A percentile compares a stretch with the other conserved stretches of the same genome.
Conservation (phyloP, 2,113 vertebrate species). For the Butorides virescens region DNA sequence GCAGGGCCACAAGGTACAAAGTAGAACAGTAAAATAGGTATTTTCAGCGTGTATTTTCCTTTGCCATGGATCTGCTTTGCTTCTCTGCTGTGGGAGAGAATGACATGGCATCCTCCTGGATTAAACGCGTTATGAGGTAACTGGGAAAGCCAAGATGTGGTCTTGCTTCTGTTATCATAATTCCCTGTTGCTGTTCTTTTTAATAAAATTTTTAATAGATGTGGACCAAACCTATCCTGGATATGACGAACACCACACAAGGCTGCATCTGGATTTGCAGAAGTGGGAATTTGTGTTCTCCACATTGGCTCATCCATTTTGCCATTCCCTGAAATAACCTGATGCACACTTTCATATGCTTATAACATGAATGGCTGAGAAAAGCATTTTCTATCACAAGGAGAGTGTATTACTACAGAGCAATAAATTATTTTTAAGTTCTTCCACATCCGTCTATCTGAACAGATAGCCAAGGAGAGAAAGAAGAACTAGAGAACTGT, state of each 20-base stretch:
- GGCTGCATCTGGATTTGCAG: not conserved
- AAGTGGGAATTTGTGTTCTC: not conserved
- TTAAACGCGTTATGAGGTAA: rapidly evolving
- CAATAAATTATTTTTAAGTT: not conserved
- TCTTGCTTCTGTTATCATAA: not conserved
- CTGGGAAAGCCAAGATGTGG: not conserved
- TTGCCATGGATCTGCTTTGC: not conserved
- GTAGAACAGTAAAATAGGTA: not conserved
- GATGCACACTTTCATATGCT: not conserved
- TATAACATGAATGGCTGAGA: not conserved
- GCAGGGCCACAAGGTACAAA: slow-evolving; percentile 6
- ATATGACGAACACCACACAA: not conserved
- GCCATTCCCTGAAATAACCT: not conserved
- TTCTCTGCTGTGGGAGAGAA: not conserved
- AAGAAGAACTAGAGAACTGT: not conserved
- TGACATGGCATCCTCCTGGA: not conserved
- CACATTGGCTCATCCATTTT: not conserved
- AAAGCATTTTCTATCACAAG: not conserved
- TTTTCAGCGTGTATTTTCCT: not conserved
- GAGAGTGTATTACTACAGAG: not conserved
- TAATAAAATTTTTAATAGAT: not conserved
- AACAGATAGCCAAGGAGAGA: not conserved
- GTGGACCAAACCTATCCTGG: not conserved
- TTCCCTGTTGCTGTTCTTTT: not conserved
- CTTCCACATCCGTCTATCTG: not conserved